Evolutionary conservation across 2,888 invertebrate genomes (phyloP).

Genomic region (Trissonchulus latispiculum): DNA sequence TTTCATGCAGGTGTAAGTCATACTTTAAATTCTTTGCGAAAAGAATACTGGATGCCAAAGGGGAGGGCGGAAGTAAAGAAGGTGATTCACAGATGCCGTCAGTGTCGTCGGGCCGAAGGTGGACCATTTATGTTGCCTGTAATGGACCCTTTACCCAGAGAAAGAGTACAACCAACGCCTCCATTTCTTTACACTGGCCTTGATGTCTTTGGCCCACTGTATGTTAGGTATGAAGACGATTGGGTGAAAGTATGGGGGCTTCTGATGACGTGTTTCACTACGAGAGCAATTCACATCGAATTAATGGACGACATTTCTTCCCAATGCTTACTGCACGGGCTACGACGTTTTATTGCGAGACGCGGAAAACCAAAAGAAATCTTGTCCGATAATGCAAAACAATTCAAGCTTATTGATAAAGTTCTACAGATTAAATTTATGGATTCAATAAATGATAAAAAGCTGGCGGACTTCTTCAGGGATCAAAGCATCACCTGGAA

Average conservation of each 20-base stretch:
- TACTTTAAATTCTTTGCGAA: slow-evolving; percentile 15
- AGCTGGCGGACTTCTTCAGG: too few relatives aligned
- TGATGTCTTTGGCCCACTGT: slow-evolving; percentile 10
- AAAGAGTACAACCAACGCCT: neutral
- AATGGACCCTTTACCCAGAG: slow-evolving; percentile 1
- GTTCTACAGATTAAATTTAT: too few relatives aligned
- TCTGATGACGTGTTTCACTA: neutral
- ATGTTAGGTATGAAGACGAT: neutral
- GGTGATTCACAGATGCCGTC: slow-evolving; percentile 5
- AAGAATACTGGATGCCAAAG: slow-evolving; percentile 16
- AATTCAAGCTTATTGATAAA: too few relatives aligned
- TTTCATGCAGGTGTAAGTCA: slow-evolving; percentile 11
- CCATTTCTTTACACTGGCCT: slow-evolving; percentile 9
- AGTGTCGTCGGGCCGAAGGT: too few relatives aligned
- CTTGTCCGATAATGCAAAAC: too few relatives aligned
- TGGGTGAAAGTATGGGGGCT: neutral
- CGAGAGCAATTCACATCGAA: slow-evolving; percentile 12
- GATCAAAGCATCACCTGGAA: too few relatives aligned
- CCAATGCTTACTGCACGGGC: too few relatives aligned
- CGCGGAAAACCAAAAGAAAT: too few relatives aligned
- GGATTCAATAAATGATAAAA: too few relatives aligned
- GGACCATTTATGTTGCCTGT: neutral
- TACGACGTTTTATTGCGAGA: too few relatives aligned
- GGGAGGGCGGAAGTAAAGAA: slow-evolving; percentile 6
- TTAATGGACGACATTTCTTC: too few relatives aligned